A percentile compares a stretch with the other conserved stretches of the same genome.
phyloP scores from a whole-genome alignment of 2,888 invertebrate species.

The Tridacna gigas region DNA sequence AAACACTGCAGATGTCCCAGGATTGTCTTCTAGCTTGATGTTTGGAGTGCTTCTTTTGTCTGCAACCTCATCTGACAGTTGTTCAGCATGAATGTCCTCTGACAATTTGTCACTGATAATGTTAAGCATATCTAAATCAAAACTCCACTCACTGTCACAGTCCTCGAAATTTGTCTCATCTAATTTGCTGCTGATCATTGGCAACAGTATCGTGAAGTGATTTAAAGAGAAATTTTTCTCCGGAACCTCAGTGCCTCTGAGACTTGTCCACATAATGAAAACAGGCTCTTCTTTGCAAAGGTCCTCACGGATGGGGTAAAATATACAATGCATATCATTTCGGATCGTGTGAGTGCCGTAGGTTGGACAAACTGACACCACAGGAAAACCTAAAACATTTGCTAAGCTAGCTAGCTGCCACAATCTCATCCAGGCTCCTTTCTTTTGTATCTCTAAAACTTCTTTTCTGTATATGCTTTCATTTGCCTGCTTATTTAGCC shows the following conservation, averaged over 20 bases:
- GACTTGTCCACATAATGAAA: conserved; percentile 18
- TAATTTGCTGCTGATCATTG: conserved; percentile 15
- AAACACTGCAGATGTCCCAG: no score
- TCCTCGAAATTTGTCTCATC: conserved; percentile 15
- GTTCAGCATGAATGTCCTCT: not conserved
- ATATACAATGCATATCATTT: conserved; percentile 15
- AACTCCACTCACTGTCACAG: conserved; percentile 15
- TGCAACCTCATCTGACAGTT: not conserved
- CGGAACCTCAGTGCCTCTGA: conserved; percentile 1
- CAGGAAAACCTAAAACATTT: conserved; percentile 14
- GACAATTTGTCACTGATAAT: conserved; percentile 8
- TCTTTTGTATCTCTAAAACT: conserved; percentile 7
- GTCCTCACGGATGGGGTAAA: conserved; percentile 5
- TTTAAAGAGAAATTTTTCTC: not conserved
- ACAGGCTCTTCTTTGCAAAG: conserved; percentile 11
- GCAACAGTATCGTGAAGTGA: not conserved
- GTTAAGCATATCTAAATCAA: conserved; percentile 3
- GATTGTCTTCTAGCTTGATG: not conserved
- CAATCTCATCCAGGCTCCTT: conserved; percentile 13
- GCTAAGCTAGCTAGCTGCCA: conserved; percentile 23
- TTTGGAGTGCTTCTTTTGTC: not conserved
- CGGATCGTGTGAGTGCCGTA: conserved; percentile 16
- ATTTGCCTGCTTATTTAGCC: conserved; percentile 3
- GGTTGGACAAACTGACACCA: conserved; percentile 18
- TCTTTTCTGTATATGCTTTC: not conserved